phyloP scores from a whole-genome alignment of 2,113 vertebrate species.

The Genyomyrus donnyi region DNA sequence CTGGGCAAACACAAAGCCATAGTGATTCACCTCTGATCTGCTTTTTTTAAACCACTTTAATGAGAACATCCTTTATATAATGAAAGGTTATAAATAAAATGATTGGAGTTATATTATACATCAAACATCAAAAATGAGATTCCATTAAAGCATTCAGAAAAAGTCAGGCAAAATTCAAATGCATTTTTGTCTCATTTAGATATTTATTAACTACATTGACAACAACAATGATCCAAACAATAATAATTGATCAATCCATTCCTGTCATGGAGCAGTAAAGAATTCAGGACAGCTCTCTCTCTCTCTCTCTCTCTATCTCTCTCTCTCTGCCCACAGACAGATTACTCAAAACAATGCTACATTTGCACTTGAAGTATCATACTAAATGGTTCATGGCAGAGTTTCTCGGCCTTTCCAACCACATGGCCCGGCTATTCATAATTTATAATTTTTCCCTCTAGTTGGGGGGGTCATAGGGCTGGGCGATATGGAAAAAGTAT shows the following conservation, averaged over 20 bases:
- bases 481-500: neutral
- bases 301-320: neutral
- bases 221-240: neutral
- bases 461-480: neutral
- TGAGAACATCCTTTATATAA: neutral
- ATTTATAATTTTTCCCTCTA: neutral
- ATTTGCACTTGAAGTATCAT: neutral
- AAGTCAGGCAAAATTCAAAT: neutral
- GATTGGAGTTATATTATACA: neutral
- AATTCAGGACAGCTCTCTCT: neutral
- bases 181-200: neutral
- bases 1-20: neutral
- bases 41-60: neutral
- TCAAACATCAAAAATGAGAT: neutral
- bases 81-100: neutral
- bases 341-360: neutral
- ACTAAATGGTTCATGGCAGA: neutral
- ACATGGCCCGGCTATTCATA: neutral
- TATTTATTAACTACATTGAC: neutral
- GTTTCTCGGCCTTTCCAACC: neutral
- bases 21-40: constrained; percentile 2
- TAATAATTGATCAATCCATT: neutral
- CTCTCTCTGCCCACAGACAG: neutral
- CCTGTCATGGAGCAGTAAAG: neutral
- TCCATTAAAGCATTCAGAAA: neutral